Base-by-base conservation (phyloP, 1,140 invertebrate species). In the Himalopsyche phryganea region DNA sequence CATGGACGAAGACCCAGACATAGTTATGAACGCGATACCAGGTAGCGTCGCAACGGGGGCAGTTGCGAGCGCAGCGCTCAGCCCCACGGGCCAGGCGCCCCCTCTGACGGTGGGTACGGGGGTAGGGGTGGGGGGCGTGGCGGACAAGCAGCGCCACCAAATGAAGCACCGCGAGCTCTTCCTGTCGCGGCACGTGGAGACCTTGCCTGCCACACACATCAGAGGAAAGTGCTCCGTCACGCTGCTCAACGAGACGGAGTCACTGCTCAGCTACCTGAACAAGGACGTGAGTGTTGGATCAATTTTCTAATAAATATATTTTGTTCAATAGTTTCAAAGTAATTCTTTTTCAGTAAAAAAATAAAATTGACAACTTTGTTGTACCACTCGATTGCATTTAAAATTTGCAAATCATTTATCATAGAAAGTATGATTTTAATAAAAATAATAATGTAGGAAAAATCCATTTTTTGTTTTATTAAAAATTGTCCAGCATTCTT, bases 141-240 rank as follows among this genome's bases (percentile, higher is more conserved):
- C 66, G 33, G 79, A 81, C 65, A 91, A 92, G 71, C 90, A 95
- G 73, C 85, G 91, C 66, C 94, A 98, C 78, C 92, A 95, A 76
- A 86, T 98, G 70, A 96, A 96, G 73, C 96, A 98, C 72, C 85
- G 96, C 67, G 98, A 99, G 80, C 81, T 99, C 64, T 99, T 99
- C 81, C 82, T 99, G 41, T 98, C 96, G 6, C 86, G 97, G 63
- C 95, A 98, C 80, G 91, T 98, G 58, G 97, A 99, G 80, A 98
- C 94, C 19, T 83, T 99, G 70, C 94, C 96, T 36, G 96, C 96
- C 46, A 99, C 95, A 50, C 93, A 97, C 79, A 99, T 99, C 68
- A 85, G 98, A 68, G 97, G 97, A 70, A 99, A 99, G 83, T 99
- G 97, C 81, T 90, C 90, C 60, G 97, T 99, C 61, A 98, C 96